Percentiles rank a stretch among this genome's conserved stretches.
Evolutionary conservation across 2,888 invertebrate genomes (phyloP).

Genomic region (Ectemnius lituratus): DNA sequence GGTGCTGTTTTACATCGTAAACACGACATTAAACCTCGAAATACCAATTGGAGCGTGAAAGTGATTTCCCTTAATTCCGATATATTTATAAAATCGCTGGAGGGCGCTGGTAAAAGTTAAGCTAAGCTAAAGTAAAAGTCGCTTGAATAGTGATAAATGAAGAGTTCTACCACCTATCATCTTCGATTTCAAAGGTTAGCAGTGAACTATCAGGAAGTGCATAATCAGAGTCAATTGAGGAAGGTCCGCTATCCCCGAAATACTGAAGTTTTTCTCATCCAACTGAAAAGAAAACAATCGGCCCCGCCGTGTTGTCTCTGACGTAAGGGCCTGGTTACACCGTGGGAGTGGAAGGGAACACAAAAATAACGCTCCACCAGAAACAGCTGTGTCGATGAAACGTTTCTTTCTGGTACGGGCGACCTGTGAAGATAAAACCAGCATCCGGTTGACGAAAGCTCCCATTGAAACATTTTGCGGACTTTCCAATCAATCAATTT

Average conservation of each 20-base stretch:
- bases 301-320: constrained; percentile 46
- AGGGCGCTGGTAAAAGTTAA: no score
- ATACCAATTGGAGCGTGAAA: background rate
- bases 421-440: constrained; percentile 24
- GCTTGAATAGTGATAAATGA: no score
- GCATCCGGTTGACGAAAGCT: constrained; percentile 6
- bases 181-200: no score
- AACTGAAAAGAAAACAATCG: constrained; percentile 45
- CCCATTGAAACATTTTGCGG: background rate
- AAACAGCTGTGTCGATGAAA: constrained; percentile 58
- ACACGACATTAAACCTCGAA: constrained; percentile 3
- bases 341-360: constrained; percentile 32
- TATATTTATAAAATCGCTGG: background rate
- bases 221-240: constrained; percentile 45
- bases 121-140: no score
- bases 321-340: constrained; percentile 46
- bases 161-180: no score
- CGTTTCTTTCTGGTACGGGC: constrained; percentile 49
- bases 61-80: background rate
- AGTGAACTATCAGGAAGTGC: background rate
- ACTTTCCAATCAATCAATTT: background rate
- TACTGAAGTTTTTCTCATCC: constrained; percentile 20
- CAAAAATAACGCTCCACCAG: constrained; percentile 64
- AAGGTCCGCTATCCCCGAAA: constrained; percentile 39
- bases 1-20: constrained; percentile 1